Evolutionary conservation across 1,140 invertebrate genomes (phyloP), one percentile per base, ranked within the genome.

Genomic region (Rhopalosiphum padi): DNA sequence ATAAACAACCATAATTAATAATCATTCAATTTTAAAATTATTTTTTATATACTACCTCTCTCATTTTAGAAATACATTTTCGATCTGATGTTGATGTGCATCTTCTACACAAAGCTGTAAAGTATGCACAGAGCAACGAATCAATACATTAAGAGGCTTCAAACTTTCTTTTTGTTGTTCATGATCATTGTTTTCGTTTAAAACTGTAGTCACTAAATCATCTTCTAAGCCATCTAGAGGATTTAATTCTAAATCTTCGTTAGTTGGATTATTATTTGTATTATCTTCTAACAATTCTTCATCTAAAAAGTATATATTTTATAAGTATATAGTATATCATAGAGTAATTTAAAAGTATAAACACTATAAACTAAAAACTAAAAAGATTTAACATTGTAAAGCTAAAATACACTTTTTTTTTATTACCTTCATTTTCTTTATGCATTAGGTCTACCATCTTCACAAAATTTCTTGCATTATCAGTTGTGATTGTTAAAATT

Each of bases 351-450:
- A 82, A 6, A 35, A 37, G 30, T 82, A 82, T 68, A 5, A 37
- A 82, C 25, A 68, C 25, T 68, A 68, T 4, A 8, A 68, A 68
- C 9, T 11, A 48, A 48, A 48, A 48, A 48, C 2, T 46, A 25
- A 60, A 60, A 60, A 60, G 2, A 30, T 22, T 55, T 68, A n/a
- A 68, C 60, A 68, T 68, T 68, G 25, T 68, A 68, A 68, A 68
- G 30, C 60, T 68, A 68, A 68, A n/a, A n/a, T 15, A 68, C 30
- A n/a, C 3, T 9, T 11, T 68, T 68, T 82, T 82, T 2, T 37
- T 7, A 86, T 41, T 22, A 82, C 87, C 82, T 89, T 88, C n/a
- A 93, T 68, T 94, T 94, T 91, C 94, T 43, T 48, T 30, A 23
- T 87, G 37, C 37, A 87, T 87, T 46, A 86, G 9, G 37, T 87